Percentiles rank a stretch among this genome's conserved stretches.
phyloP scores from a whole-genome alignment of 1,140 invertebrate genomes.

The Armadillidium nasatum region DNA sequence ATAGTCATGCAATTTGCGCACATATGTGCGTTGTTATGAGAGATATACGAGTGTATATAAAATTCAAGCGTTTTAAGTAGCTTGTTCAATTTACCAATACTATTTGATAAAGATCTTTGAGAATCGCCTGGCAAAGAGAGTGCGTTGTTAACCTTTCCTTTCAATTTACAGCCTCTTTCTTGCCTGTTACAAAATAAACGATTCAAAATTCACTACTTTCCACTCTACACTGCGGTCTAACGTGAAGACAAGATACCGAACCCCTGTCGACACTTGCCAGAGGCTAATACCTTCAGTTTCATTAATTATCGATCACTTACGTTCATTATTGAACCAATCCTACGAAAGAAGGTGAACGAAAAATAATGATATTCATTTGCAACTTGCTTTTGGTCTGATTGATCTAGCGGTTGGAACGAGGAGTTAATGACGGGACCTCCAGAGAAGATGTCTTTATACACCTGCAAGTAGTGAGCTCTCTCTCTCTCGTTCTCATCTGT shows the following conservation, averaged over 20 bases:
- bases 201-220: background rate
- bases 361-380: background rate
- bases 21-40: no score
- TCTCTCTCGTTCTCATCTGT: background rate
- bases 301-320: background rate
- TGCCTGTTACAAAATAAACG: background rate
- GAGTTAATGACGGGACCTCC: conserved; percentile 5
- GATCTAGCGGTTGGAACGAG: background rate
- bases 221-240: background rate
- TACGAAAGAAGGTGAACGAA: background rate
- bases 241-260: conserved; percentile 2
- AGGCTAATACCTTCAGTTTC: background rate
- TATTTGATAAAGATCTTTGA: no score
- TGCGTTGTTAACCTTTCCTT: background rate
- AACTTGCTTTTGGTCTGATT: background rate
- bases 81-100: no score
- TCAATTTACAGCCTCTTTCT: background rate
- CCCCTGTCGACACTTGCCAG: background rate
- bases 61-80: no score
- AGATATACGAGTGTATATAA: no score
- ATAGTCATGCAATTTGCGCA: no score
- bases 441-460: conserved; percentile 13
- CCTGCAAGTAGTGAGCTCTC: background rate
- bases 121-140: no score
- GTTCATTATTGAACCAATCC: background rate